Conservation (phyloP, 2,113 vertebrate genomes). For the Raja brachyura region DNA sequence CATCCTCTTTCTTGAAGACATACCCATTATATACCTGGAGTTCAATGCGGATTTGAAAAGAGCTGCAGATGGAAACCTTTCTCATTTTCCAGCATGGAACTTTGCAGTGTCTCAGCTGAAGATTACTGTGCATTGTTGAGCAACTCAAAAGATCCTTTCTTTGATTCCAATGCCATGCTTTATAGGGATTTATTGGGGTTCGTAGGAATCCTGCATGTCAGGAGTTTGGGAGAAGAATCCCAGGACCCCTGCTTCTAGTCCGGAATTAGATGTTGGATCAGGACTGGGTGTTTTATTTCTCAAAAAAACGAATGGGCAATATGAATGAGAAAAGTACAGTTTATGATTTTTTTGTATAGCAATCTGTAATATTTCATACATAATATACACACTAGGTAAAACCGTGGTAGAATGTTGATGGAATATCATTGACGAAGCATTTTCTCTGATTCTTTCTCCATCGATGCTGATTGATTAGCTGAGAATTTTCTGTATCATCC, state of each 20-base stretch:
- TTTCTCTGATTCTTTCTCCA: too few species aligned
- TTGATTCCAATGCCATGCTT: not conserved
- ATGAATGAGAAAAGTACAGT: not conserved
- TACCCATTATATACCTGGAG: not conserved
- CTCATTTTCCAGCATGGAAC: not conserved
- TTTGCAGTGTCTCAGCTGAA: not conserved
- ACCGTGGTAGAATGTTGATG: not conserved
- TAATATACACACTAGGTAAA: not conserved
- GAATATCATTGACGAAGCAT: too few species aligned
- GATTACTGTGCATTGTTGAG: not conserved
- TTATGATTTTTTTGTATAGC: not conserved
- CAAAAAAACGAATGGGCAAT: not conserved
- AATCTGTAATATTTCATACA: not conserved
- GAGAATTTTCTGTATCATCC: too few species aligned
- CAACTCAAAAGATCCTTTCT: not conserved
- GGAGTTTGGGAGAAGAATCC: not conserved
- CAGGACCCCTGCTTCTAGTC: not conserved
- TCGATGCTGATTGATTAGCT: too few species aligned
- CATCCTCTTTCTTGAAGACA: too few species aligned
- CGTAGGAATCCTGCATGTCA: not conserved
- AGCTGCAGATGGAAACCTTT: not conserved
- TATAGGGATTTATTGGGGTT: not conserved
- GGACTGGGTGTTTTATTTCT: not conserved
- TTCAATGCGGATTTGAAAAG: not conserved
- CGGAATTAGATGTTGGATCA: not conserved